A percentile compares a stretch with the other conserved stretches of the same genome.
phyloP scores from a whole-genome alignment of 2,113 vertebrate species.

The Oreotrochilus melanogaster region DNA sequence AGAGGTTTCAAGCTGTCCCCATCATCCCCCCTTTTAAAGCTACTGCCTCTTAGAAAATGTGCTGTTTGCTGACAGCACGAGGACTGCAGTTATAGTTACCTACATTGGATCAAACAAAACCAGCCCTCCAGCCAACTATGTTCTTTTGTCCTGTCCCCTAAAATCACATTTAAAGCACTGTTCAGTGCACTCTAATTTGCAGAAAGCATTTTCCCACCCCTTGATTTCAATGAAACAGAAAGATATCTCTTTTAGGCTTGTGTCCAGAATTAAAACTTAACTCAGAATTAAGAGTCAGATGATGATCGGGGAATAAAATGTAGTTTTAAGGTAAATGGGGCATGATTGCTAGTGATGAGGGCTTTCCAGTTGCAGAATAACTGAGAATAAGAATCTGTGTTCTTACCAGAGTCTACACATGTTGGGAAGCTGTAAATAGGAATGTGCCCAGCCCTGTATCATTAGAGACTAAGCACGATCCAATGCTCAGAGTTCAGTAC shows the following conservation, averaged over 20 bases:
- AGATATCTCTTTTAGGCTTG: not conserved
- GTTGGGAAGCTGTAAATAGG: not conserved
- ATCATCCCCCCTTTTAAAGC: not conserved
- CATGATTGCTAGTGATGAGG: not conserved
- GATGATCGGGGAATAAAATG: not conserved
- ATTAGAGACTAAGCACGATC: not conserved
- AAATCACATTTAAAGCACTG: not conserved
- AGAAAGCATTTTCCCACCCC: fast-evolving
- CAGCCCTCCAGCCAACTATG: fast-evolving
- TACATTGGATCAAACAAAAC: not conserved
- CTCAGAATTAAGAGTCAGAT: not conserved
- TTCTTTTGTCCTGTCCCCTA: not conserved
- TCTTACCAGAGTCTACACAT: not conserved
- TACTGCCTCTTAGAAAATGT: not conserved
- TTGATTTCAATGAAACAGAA: not conserved
- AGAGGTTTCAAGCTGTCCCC: not conserved
- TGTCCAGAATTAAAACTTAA: not conserved
- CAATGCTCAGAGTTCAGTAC: not conserved
- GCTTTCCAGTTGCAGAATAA: not conserved
- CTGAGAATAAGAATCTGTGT: not conserved
- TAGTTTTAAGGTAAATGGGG: not conserved
- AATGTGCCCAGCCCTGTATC: not conserved
- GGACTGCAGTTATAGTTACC: not conserved
- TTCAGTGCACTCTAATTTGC: not conserved
- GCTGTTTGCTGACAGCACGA: not conserved